Base-by-base conservation (phyloP, 2,888 invertebrate species). In the Isoperla grammatica region DNA sequence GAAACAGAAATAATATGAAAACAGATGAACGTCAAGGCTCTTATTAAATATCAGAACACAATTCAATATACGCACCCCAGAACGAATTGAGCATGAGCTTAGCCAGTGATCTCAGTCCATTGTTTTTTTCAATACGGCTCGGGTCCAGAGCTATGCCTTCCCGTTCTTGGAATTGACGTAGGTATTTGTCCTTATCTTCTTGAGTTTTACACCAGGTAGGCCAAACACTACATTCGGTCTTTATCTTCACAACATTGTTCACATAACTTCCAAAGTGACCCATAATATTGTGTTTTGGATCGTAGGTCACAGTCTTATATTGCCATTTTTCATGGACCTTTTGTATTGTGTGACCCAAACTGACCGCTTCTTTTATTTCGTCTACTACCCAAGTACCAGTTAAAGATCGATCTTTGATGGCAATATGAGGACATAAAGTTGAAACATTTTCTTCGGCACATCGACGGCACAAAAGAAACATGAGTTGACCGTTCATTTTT, bases 221-320 rank as follows among this genome's bases (percentile, higher is more conserved):
- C 67, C 67, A 71, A 0, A 67, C 69, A 13, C 62, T 65, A 1
- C 66, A 56, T 61, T 70, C 66, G 22, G 68, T 67, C 62, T 71
- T 69, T 1, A 68, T 61, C 62, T 64, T 70, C 8, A 29, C 4
- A 29, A 29, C 4, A 6, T 29, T 29, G 8, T 29, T 29, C 8
- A 29, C 29, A 29, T 29, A 29, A 6, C 4, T 6, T 29, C 4
- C 29, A 29, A 29, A 29, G 29, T 6, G 29, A 6, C 29, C 29
- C 8, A 4, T 8, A 6, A 40, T 22, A 15, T 63, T 29, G 4
- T 69, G 71, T 62, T 73, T 74, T 2, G 72, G 71, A 0, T 72
- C 74, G 1, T 68, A 70, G 66, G 8, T 70, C 69, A 64, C 71
- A 73, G 59, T 69, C 66, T 29, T 58, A 65, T 8, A 73, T 72